These are phyloP conservation scores for Chionoecetes opilio DNA, from an alignment of 1,140 invertebrate genomes.

Conservation along the genomic window DNA sequence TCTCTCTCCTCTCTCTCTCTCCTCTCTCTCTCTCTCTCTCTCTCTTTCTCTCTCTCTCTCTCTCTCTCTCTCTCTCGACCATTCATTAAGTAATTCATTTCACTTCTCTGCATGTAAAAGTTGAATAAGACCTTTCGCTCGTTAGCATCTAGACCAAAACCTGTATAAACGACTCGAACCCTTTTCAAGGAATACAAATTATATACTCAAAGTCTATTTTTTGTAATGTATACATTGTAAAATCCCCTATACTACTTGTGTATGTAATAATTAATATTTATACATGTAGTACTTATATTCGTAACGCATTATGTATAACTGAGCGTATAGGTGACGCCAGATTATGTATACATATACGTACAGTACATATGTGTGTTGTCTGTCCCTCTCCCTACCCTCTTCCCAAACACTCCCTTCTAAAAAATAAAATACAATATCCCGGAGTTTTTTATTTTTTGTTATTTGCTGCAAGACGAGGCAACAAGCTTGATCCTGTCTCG, in stretches of 20 bases:
- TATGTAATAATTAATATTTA: neutral
- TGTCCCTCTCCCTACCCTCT: too few relatives aligned
- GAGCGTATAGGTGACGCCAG: neutral
- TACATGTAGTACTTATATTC: slow-evolving; percentile 22
- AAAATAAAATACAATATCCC: too few relatives aligned
- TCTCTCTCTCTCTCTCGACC: neutral
- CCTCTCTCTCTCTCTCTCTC: neutral
- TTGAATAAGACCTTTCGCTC: neutral
- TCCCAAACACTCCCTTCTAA: too few relatives aligned
- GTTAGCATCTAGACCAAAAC: neutral
- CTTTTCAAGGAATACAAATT: neutral
- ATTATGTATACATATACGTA: neutral
- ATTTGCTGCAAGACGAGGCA: too few relatives aligned
- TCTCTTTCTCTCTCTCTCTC: neutral
- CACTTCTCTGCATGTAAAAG: neutral
- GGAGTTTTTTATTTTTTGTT: too few relatives aligned
- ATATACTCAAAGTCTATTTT: slow-evolving; percentile 31
- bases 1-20: neutral
- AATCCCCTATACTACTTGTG: neutral
- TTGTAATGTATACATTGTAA: neutral
- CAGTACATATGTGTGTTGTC: neutral
- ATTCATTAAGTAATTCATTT: too few relatives aligned
- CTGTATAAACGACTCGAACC: neutral
- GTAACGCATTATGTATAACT: neutral
- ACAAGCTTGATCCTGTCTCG: too few relatives aligned